Evolutionary conservation across 1,140 invertebrate genomes (phyloP), one percentile per base, ranked within the genome.

Genomic region (Orussus abietinus): DNA sequence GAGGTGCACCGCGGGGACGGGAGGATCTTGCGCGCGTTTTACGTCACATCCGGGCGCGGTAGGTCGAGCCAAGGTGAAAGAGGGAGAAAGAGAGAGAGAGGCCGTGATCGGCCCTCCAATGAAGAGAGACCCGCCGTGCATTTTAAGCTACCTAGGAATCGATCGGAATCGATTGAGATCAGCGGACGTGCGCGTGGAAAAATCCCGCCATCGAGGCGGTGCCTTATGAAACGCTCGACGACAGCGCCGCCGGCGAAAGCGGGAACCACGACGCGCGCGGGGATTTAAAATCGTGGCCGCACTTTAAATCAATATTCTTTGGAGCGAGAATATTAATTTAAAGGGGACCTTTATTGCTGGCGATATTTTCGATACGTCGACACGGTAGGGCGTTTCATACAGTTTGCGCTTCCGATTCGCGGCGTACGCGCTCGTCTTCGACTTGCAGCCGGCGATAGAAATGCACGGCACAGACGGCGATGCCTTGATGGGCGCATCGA

Each of bases 51-150:
- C 57, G 56, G 57, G 56, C 52, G 46, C 50, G 55, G 49, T 56
- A 58, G 57, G 54, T 56, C 57, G 51, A 56, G 38, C 47, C 53
- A 57, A 60, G 57, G 56, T 60, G 57, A 60, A 45, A n/a, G n/a
- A n/a, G n/a, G n/a, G n/a, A n/a, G n/a, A n/a, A n/a, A n/a, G n/a
- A n/a, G n/a, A n/a, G n/a, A n/a, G 53, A 48, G 48, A 51, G 48
- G 38, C 50, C 56, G 56, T 59, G 56, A 59, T 51, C 55, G 19
- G 55, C 55, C 44, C 55, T 57, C 55, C 57, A 57, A 59, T 59
- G 55, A 59, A 57, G 51, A 49, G 53, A 49, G 53, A 52, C 56
- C 31, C 35, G 52, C 36, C 55, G 44, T 49, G 56, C 56, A 59
- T 59, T 53, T 58, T 50, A 55, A 59, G 51, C 34, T 42, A 58